Evolutionary conservation across 1,140 invertebrate genomes (phyloP).

Genomic region (Pseudomyrmex dendroicus): DNA sequence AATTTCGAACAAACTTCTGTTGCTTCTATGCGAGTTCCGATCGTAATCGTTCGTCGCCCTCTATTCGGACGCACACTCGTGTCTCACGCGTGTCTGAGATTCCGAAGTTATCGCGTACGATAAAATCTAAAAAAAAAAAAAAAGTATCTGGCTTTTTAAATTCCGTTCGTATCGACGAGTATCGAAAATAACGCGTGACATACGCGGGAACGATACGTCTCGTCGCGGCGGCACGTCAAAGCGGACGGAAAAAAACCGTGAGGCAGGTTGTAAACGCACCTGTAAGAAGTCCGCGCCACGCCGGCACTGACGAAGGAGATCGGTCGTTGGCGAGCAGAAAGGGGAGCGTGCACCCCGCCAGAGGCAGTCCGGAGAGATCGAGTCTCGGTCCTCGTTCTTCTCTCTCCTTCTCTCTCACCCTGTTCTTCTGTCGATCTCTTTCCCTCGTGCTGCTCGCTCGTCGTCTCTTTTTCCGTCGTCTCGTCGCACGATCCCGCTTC

Average conservation of each 20-base stretch:
- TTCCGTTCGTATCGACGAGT: too few species aligned
- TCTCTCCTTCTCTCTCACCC: slow-evolving; percentile 19
- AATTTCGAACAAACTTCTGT: too few species aligned
- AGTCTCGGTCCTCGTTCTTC: slow-evolving; percentile 69
- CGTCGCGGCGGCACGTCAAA: background rate
- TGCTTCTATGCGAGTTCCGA: background rate
- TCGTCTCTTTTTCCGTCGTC: slow-evolving; percentile 37
- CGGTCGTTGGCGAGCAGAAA: slow-evolving; percentile 68
- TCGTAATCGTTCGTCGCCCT: background rate
- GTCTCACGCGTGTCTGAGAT: too few species aligned
- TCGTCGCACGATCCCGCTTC: slow-evolving; percentile 17
- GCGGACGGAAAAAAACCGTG: slow-evolving; percentile 61
- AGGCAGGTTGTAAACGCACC: slow-evolving; percentile 71
- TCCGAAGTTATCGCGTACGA: too few species aligned
- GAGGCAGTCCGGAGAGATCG: slow-evolving; percentile 80
- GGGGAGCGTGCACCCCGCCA: slow-evolving; percentile 76
- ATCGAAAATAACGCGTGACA: too few species aligned
- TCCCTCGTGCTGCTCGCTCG: slow-evolving; percentile 59
- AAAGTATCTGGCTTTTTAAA: too few species aligned
- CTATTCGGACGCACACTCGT: too few species aligned
- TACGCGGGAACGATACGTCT: too few species aligned
- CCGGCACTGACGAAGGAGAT: slow-evolving; percentile 78
- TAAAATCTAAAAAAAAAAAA: too few species aligned
- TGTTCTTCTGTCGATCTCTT: slow-evolving; percentile 31
- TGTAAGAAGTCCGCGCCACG: slow-evolving; percentile 63